phyloP scores from a whole-genome alignment of 2,888 invertebrate species.

The Meteorus cinctellus region DNA sequence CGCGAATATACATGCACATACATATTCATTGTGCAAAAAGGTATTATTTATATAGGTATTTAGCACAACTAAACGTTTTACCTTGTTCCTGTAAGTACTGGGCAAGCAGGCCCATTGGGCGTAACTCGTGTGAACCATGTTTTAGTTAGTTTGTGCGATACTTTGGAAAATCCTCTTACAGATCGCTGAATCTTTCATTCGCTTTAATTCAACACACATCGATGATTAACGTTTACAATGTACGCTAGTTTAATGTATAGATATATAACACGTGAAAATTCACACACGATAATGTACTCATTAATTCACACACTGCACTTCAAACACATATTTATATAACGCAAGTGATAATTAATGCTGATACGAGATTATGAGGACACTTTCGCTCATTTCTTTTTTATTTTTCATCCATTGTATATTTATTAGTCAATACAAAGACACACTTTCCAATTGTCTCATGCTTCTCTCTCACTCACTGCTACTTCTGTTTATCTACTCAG shows the following conservation, averaged over 20 bases:
- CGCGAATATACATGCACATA: constrained; percentile 3
- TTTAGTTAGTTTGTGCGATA: constrained; percentile 27
- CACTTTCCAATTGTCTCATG: background rate
- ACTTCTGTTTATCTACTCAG: too few species aligned
- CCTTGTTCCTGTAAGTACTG: constrained; percentile 72
- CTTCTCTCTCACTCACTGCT: background rate
- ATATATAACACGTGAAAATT: constrained; percentile 35
- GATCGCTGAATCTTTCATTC: constrained; percentile 40
- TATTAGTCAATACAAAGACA: background rate
- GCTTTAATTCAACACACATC: background rate
- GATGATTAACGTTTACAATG: background rate
- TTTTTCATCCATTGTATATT: background rate
- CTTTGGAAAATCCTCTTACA: constrained; percentile 38
- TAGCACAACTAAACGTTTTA: constrained; percentile 53
- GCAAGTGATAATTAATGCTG: background rate
- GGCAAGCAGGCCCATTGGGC: constrained; percentile 72
- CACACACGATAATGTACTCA: constrained; percentile 39
- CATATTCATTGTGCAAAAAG: background rate
- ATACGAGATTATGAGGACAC: constrained; percentile 12
- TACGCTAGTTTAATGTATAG: too few species aligned
- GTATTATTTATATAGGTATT: constrained; percentile 26
- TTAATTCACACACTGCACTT: constrained; percentile 31
- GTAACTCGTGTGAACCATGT: constrained; percentile 72
- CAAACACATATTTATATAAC: constrained; percentile 14
- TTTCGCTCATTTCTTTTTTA: constrained; percentile 16